phyloP scores from a whole-genome alignment of 2,888 invertebrate species.

The Mythimna impura region DNA sequence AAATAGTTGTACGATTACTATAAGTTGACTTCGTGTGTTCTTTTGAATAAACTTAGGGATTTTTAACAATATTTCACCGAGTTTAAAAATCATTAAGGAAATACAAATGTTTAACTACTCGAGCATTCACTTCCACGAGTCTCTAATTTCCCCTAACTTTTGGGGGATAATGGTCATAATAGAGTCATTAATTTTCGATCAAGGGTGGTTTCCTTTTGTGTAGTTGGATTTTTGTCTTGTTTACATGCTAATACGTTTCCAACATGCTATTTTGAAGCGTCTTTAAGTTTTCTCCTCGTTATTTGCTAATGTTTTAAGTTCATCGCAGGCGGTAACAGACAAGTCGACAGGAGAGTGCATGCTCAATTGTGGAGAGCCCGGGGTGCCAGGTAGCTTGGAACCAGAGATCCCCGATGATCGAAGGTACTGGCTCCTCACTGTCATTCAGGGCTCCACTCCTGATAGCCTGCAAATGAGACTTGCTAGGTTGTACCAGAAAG shows the following conservation, averaged over 20 bases:
- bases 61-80: slow-evolving; percentile 2
- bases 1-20: too few relatives aligned
- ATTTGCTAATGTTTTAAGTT: slow-evolving; percentile 34
- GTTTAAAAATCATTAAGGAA: slow-evolving; percentile 32
- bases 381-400: slow-evolving; percentile 85
- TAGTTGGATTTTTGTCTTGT: slow-evolving; percentile 1
- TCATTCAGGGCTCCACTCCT: slow-evolving; percentile 91
- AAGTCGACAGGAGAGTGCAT: slow-evolving; percentile 88
- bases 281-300: slow-evolving; percentile 1
- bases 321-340: slow-evolving; percentile 85
- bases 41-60: not conserved
- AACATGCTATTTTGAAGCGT: slow-evolving; percentile 22
- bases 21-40: not conserved
- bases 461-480: slow-evolving; percentile 93
- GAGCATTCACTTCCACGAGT: slow-evolving; percentile 11
- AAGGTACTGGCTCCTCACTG: slow-evolving; percentile 95
- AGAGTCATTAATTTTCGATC: slow-evolving; percentile 42
- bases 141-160: slow-evolving; percentile 32
- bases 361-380: slow-evolving; percentile 86
- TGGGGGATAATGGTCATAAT: slow-evolving; percentile 37
- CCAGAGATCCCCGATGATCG: slow-evolving; percentile 91
- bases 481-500: slow-evolving; percentile 94
- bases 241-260: slow-evolving; percentile 18
- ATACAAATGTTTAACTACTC: slow-evolving; percentile 13
- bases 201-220: slow-evolving; percentile 19